phyloP scores from a whole-genome alignment of 2,797 vertebrate genomes.

The Centropyge bicolor region DNA sequence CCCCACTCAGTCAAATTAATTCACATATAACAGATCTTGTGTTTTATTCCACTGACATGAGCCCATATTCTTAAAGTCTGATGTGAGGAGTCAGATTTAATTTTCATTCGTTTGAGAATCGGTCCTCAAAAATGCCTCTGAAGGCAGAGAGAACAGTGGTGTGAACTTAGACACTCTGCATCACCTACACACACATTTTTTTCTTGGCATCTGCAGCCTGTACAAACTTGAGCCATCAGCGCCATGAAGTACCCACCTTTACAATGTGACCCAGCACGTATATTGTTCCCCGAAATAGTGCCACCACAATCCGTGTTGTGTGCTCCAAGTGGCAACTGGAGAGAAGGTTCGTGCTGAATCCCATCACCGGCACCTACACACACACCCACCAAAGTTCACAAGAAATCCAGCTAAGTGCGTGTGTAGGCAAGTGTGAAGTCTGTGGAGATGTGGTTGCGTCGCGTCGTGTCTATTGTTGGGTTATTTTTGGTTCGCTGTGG shows the following conservation, averaged over 20 bases:
- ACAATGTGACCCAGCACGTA: neutral
- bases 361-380: conserved; percentile 59
- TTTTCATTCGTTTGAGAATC: neutral
- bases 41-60: neutral
- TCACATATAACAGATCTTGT: neutral
- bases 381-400: conserved; percentile 70
- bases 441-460: conserved; percentile 48
- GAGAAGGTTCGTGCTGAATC: conserved; percentile 43
- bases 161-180: neutral
- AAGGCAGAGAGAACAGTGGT: neutral
- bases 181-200: neutral
- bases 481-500: conserved; percentile 29
- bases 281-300: neutral
- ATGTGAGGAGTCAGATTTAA: neutral
- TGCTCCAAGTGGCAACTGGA: conserved; percentile 35
- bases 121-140: neutral
- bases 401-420: conserved; percentile 59
- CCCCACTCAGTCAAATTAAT: neutral
- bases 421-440: conserved; percentile 75
- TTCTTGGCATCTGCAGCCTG: neutral
- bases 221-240: neutral
- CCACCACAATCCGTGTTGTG: conserved; percentile 5
- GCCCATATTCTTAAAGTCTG: neutral
- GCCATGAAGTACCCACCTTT: neutral
- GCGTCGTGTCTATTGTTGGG: conserved; percentile 26